A percentile compares a stretch with the other conserved stretches of the same genome.
These are phyloP conservation scores for Orchesellides sinensis DNA, from an alignment of 2,888 invertebrate species.

Conservation along the genomic window DNA sequence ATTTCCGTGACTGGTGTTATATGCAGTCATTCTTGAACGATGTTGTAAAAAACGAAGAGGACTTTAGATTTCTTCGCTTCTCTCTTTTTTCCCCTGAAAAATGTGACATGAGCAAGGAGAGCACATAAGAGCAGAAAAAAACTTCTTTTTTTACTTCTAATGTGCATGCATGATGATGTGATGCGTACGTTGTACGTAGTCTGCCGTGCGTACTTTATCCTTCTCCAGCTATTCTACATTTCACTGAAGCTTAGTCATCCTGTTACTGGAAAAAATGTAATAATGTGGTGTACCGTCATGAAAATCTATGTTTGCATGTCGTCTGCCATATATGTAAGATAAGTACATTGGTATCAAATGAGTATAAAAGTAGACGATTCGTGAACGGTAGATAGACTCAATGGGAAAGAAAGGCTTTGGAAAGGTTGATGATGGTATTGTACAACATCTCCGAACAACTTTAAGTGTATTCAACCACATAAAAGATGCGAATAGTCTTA, in stretches of 20 bases:
- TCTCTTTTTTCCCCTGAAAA: too few species aligned
- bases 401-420: constrained; percentile 15
- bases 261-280: constrained; percentile 14
- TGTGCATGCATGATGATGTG: too few species aligned
- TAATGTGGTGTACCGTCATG: constrained; percentile 13
- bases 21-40: not conserved
- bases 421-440: constrained; percentile 35
- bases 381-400: too few species aligned
- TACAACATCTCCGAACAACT: constrained; percentile 37
- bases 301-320: too few species aligned
- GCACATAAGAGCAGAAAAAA: too few species aligned
- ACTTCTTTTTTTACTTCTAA: too few species aligned
- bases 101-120: not conserved
- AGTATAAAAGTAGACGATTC: too few species aligned
- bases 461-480: constrained; percentile 52
- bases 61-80: not conserved
- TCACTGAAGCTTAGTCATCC: not conserved
- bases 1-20: not conserved
- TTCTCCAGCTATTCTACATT: too few species aligned
- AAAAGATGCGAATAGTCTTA: constrained; percentile 55
- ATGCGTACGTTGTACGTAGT: too few species aligned
- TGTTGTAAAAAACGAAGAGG: not conserved
- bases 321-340: too few species aligned
- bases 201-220: too few species aligned
- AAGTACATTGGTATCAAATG: too few species aligned